phyloP scores from a whole-genome alignment of 2,888 invertebrate species.

The Tiliacea aurago region DNA sequence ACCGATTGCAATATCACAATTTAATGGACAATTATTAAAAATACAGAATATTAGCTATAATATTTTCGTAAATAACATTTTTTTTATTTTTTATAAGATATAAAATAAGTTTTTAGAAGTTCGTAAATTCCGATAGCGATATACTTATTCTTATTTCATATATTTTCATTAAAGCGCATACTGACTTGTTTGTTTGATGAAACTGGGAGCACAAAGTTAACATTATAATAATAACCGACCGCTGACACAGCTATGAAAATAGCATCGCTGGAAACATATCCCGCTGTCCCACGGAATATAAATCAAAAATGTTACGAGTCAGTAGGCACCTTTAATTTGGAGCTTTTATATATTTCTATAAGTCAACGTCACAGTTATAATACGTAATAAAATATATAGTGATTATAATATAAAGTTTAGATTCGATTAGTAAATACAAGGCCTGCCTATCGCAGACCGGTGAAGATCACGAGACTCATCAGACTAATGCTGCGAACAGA shows the following conservation, averaged over 20 bases:
- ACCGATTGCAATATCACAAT: conserved; percentile 83
- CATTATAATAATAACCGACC: conserved; percentile 26
- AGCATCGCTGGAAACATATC: conserved; percentile 41
- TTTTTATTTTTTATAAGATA: conserved; percentile 60
- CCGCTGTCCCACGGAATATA: conserved; percentile 28
- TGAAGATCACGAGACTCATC: conserved; percentile 56
- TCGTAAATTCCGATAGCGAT: conserved; percentile 66
- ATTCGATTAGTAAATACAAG: conserved; percentile 62
- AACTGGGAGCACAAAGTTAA: conserved; percentile 25
- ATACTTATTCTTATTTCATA: conserved; percentile 51
- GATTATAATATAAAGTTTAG: conserved; percentile 62
- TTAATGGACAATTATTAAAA: conserved; percentile 86
- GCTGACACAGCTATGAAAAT: conserved; percentile 49
- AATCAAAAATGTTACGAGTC: conserved; percentile 52
- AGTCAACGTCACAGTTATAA: conserved; percentile 52
- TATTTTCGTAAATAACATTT: conserved; percentile 70
- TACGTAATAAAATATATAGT: conserved; percentile 59
- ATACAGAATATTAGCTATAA: conserved; percentile 70
- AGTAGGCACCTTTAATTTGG: conserved; percentile 56
- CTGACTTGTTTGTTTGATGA: conserved; percentile 49
- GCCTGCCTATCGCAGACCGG: conserved; percentile 56
- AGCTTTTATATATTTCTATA: conserved; percentile 37
- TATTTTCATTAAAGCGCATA: conserved; percentile 54
- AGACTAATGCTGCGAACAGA: conserved; percentile 42
- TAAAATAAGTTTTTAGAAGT: conserved; percentile 63